These are phyloP conservation scores for Lipophrys pholis DNA, from an alignment of 2,113 vertebrate species.

Conservation along the genomic window DNA sequence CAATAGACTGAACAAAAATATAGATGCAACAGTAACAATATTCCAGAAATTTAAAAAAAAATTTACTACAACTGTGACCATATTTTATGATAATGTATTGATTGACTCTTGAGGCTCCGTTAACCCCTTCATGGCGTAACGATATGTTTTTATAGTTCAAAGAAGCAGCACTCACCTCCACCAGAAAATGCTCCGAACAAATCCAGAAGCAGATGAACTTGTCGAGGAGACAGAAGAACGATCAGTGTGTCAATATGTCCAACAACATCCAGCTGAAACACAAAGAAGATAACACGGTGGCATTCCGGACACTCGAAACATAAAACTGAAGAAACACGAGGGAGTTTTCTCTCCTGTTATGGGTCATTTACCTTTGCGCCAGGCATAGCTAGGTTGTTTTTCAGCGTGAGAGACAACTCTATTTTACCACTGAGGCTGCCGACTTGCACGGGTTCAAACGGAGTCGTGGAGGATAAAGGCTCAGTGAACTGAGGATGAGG, in stretches of 20 bases:
- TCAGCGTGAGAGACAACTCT: constrained; percentile 91
- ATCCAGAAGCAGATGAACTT: constrained; percentile 94
- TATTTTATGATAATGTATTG: no score
- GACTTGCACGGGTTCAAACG: constrained; percentile 92
- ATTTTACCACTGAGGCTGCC: constrained; percentile 90
- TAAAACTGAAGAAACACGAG: neutral
- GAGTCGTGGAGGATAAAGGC: constrained; percentile 85
- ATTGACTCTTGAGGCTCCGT: no score
- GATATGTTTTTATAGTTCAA: no score
- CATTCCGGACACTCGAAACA: neutral
- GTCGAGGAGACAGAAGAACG: constrained; percentile 92
- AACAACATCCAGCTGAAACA: constrained; percentile 91
- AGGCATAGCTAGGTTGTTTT: constrained; percentile 95
- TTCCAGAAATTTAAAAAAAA: no score
- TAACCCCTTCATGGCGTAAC: no score
- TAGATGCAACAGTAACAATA: no score
- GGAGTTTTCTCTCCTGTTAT: neutral
- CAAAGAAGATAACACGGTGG: constrained; percentile 17
- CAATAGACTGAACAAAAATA: no score
- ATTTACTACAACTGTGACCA: no score
- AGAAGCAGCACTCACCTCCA: constrained; percentile 82
- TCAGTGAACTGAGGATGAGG: constrained; percentile 96
- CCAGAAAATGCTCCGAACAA: constrained; percentile 93
- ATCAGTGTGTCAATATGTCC: constrained; percentile 92
- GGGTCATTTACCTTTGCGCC: constrained; percentile 89